Base-by-base conservation (phyloP, 2,888 invertebrate species). In the Mechanitis messenoides region DNA sequence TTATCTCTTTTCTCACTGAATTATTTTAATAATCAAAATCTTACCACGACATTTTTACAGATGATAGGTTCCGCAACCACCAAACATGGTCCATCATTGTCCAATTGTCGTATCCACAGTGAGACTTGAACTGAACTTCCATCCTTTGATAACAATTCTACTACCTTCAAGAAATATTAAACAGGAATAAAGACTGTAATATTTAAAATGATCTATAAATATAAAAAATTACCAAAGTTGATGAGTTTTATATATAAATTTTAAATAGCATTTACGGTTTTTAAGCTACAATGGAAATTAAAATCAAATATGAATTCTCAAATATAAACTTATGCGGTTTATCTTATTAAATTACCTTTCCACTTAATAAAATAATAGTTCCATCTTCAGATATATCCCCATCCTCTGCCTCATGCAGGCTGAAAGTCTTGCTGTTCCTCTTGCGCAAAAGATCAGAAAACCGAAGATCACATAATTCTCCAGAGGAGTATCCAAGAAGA, bases 51-150 rank as follows among this genome's bases (percentile, higher is more conserved):
- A 73, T 88, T 92, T 66, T 91, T 91, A 68, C 92, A 90, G 73
- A 91, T 92, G 31, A 94, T 93, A 0, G 93, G 93, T 73, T 94
- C 93, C 45, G 93, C 93, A 0, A 90, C 90, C 6, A 93, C 93
- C 61, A 94, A 83, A 71, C 93, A 93, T 0, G 93, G 91, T 0
- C 92, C 88, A 62, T 91, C 92, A 58, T 77, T 85, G 69, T 92
- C 92, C 64, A 92, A 75, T 69, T 92, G 92, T 35, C 92, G 78
- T 59, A 93, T 91, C 93, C 93, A 94, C 28, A 94, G 78, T 0
- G 93, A 93, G 1, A 93, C 93, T 66, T 93, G 93, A 3, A 93
- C 84, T 1, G 90, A 82, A 2, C 83, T 78, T 1, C 92, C 92
- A 63, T 87, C 87, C 68, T 92, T 92, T 33, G 91, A 87, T 46